Evolutionary conservation across 2,888 invertebrate genomes (phyloP).

Genomic region (Tipula unca): DNA sequence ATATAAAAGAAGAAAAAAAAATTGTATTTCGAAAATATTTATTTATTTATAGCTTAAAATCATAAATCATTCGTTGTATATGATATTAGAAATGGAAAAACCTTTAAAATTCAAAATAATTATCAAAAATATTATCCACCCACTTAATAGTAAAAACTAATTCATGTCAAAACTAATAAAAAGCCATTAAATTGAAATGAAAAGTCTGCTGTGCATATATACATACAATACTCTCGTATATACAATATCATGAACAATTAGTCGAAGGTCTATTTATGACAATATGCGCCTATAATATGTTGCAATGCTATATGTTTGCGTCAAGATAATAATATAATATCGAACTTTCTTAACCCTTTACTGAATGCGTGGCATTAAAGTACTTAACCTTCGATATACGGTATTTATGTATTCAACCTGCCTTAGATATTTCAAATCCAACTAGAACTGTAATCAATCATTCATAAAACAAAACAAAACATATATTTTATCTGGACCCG

Average conservation of each 20-base stretch:
- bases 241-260: not conserved
- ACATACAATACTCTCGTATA: not conserved
- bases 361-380: not conserved
- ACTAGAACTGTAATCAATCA: not conserved
- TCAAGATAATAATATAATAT: not conserved
- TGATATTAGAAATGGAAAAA: slow-evolving; percentile 9
- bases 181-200: not conserved
- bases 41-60: not conserved
- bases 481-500: not conserved
- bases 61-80: not conserved
- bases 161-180: not conserved
- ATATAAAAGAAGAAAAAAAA: not conserved
- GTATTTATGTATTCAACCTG: not conserved
- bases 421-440: not conserved
- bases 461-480: not conserved
- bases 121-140: slow-evolving; percentile 8
- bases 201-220: not conserved
- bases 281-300: not conserved
- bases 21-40: not conserved
- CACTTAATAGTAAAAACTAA: not conserved
- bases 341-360: not conserved
- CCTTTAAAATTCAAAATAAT: not conserved
- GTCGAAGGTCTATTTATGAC: not conserved
- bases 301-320: not conserved
- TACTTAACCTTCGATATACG: not conserved